phyloP scores from a whole-genome alignment of 2,797 vertebrate genomes.

The Malacoraja senta region DNA sequence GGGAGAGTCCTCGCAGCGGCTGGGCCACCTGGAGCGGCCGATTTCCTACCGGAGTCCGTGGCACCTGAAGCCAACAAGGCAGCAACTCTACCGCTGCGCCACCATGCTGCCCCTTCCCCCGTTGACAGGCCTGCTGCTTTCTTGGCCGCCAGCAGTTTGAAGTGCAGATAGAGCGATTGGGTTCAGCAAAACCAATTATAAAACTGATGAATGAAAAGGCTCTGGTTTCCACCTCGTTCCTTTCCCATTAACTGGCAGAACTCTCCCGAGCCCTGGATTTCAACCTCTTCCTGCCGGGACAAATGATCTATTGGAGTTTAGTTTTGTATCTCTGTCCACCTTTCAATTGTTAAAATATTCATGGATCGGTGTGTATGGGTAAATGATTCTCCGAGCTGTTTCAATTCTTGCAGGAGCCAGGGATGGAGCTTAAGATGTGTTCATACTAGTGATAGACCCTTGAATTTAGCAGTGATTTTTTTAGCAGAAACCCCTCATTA shows the following conservation, averaged over 20 bases:
- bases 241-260: not conserved
- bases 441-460: not conserved
- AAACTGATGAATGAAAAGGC: not conserved
- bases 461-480: not conserved
- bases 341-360: not conserved
- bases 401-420: not conserved
- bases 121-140: not conserved
- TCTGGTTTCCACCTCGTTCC: not conserved
- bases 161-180: not conserved
- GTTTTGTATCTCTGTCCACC: not conserved
- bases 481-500: too few relatives aligned
- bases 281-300: not conserved
- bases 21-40: too few relatives aligned
- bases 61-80: too few relatives aligned
- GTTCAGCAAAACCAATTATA: conserved; percentile 12
- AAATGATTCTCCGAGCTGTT: too few relatives aligned
- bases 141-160: not conserved
- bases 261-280: not conserved
- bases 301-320: not conserved
- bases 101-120: too few relatives aligned
- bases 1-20: too few relatives aligned
- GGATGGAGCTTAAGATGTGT: not conserved
- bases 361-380: not conserved
- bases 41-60: too few relatives aligned
- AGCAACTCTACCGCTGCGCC: too few relatives aligned